A percentile compares a stretch with the other conserved stretches of the same genome.
Evolutionary conservation across 2,113 vertebrate genomes (phyloP).

Genomic region (Pollimyrus isidori): DNA sequence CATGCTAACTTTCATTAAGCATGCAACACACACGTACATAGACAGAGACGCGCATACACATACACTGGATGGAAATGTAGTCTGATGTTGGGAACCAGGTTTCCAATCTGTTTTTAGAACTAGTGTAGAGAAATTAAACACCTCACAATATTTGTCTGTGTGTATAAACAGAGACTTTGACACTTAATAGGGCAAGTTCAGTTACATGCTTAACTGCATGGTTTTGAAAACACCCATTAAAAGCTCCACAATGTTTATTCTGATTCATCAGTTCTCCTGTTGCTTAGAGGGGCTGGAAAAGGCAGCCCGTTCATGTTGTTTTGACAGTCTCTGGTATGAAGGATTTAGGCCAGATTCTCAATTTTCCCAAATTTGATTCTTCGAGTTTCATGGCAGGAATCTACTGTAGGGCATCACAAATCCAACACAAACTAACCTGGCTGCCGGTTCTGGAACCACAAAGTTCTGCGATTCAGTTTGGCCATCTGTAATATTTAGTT

Average conservation of each 20-base stretch:
- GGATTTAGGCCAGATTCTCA: background rate
- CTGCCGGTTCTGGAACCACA: background rate
- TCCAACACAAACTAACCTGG: background rate
- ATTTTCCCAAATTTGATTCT: background rate
- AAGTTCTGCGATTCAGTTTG: background rate
- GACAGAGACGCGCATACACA: background rate
- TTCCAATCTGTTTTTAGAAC: background rate
- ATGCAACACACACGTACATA: background rate
- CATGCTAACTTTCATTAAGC: background rate
- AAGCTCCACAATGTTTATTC: background rate
- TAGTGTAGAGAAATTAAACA: background rate
- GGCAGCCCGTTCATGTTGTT: background rate
- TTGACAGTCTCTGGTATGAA: background rate
- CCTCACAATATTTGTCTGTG: background rate
- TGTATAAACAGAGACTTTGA: background rate
- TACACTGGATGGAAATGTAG: background rate
- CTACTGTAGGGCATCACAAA: background rate
- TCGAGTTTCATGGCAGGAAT: background rate
- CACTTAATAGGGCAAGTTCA: background rate
- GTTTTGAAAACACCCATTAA: background rate
- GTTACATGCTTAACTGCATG: background rate
- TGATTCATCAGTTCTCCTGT: background rate
- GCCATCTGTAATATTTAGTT: background rate
- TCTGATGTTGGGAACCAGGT: background rate
- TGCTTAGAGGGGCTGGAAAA: background rate